Base-by-base conservation (phyloP, 2,797 vertebrate species). In the Phrynocephalus forsythii region DNA sequence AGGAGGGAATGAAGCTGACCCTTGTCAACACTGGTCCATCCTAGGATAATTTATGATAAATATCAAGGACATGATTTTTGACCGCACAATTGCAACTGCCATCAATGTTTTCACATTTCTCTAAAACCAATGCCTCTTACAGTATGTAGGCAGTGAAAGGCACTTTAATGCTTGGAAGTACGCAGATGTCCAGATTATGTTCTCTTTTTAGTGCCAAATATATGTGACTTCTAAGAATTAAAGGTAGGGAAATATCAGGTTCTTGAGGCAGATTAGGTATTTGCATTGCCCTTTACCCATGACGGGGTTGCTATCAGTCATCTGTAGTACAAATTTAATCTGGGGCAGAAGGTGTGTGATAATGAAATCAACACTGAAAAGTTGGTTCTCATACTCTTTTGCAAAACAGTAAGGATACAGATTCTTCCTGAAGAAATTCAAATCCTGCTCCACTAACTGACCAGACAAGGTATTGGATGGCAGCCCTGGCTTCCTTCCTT, bases 71-170 rank as follows among this genome's bases (percentile, higher is more conserved):
- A 56, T 56, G 13, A 56, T 13, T 13, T 56, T 28, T 79, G 67
- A 86, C 71, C 60, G 63, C 87, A 86, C 67, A 87, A 79, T 48
- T 68, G 84, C 38, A 82, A 44, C 26, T 85, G 83, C 81, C 86
- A 24, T 63, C 67, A 89, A 72, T 85, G 87, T 93, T 91, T 91
- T 89, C 92, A 86, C 80, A 86, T 79, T 90, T 92, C 79, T 86
- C 82, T 81, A 76, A 44, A 84, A 90, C 85, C 84, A 92, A 13
- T 0, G 4, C n/a, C 2, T 15, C 76, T 84, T 90, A 44, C 38
- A 44, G 38, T 44, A 24, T 87, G 85, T 86, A 93, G 90, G 2
- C 80, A 84, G 91, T 88, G 89, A 84, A 87, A 93, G 20, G 22
- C 50, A 85, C 86, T 66, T 56, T 85, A 84, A 76, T 85, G 71